Evolutionary conservation across 1,140 invertebrate species (phyloP).

Genomic region (Sycobia sp.): DNA sequence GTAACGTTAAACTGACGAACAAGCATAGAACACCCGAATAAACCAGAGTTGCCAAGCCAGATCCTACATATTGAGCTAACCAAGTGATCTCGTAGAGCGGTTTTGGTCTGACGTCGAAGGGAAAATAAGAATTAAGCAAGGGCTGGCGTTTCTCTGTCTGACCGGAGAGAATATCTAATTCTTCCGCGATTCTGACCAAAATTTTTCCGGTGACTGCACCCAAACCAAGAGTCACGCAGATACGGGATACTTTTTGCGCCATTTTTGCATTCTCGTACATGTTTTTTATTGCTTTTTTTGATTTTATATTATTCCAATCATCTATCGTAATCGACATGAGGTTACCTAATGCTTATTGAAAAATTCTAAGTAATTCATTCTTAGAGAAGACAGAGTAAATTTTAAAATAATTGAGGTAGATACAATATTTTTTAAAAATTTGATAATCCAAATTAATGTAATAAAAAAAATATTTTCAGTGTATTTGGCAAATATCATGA

Average conservation of each 20-base stretch:
- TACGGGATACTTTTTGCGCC: neutral
- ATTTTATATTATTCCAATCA: constrained; percentile 4
- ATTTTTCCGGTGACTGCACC: neutral
- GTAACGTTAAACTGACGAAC: constrained; percentile 20
- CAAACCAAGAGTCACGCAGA: neutral
- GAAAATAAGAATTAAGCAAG: constrained; percentile 11
- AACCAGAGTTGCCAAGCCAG: neutral
- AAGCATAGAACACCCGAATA: constrained; percentile 12
- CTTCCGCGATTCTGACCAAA: constrained; percentile 1
- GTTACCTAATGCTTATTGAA: too few relatives aligned
- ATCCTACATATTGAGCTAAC: constrained; percentile 7
- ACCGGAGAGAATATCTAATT: constrained; percentile 6
- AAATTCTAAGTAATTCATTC: too few relatives aligned
- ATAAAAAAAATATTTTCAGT: too few relatives aligned
- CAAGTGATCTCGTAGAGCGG: constrained; percentile 20
- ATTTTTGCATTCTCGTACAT: constrained; percentile 4
- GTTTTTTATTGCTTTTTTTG: neutral
- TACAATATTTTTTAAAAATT: too few relatives aligned
- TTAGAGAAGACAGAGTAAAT: too few relatives aligned
- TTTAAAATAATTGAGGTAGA: too few relatives aligned
- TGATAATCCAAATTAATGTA: too few relatives aligned
- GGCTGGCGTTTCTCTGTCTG: neutral
- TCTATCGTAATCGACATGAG: neutral
- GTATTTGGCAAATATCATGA: too few relatives aligned
- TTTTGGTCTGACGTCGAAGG: constrained; percentile 6